phyloP scores from a whole-genome alignment of 2,113 vertebrate species.

The Protomyctophum bolini region DNA sequence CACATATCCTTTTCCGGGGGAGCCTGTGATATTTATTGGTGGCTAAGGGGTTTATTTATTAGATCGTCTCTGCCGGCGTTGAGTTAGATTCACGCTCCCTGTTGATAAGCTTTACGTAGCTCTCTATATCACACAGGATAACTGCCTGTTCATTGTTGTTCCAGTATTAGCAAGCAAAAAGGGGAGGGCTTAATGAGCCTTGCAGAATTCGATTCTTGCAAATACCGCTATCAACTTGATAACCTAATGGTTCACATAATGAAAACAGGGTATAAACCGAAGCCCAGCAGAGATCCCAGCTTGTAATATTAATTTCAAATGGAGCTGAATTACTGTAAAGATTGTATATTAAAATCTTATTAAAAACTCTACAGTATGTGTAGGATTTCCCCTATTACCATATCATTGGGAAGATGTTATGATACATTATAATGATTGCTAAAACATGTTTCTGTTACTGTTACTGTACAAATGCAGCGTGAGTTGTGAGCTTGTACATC shows the following conservation, averaged over 20 bases:
- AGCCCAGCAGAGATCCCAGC: slow-evolving; percentile 27
- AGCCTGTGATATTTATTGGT: slow-evolving; percentile 55
- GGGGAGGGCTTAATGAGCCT: slow-evolving; percentile 50
- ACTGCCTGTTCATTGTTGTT: slow-evolving; percentile 41
- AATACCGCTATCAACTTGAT: slow-evolving; percentile 48
- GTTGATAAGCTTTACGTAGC: slow-evolving; percentile 25
- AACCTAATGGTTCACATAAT: slow-evolving; percentile 64
- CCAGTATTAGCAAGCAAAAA: slow-evolving; percentile 19
- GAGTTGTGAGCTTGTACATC: too few relatives aligned
- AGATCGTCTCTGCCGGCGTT: background rate
- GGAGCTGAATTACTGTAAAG: slow-evolving; percentile 42
- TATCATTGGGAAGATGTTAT: slow-evolving; percentile 2
- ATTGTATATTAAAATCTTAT: slow-evolving; percentile 43
- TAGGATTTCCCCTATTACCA: slow-evolving; percentile 9
- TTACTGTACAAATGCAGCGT: background rate
- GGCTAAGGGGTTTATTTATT: slow-evolving; percentile 51
- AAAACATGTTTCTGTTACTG: background rate
- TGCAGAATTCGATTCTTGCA: slow-evolving; percentile 47
- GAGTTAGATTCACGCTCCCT: slow-evolving; percentile 12
- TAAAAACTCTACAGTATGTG: slow-evolving; percentile 12
- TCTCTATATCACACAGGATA: slow-evolving; percentile 8
- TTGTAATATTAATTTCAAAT: slow-evolving; percentile 48
- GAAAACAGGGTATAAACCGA: slow-evolving; percentile 55
- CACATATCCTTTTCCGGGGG: slow-evolving; percentile 48
- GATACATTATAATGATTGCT: background rate